These are phyloP conservation scores for Pseudobourletiella spinata DNA, from an alignment of 1,140 invertebrate species.

Conservation along the genomic window DNA sequence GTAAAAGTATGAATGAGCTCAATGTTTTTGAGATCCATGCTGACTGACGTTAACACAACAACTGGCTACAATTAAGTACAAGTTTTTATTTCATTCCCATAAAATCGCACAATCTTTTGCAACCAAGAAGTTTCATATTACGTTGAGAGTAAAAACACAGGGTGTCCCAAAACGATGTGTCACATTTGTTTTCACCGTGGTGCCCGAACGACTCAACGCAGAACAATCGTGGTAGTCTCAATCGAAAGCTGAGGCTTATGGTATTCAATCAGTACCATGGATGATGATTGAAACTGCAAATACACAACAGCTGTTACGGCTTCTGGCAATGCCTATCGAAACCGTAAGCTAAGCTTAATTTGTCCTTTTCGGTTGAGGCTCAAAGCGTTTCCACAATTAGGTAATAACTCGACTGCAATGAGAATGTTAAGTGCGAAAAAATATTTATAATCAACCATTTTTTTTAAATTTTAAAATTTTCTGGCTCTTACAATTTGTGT, in stretches of 20 bases:
- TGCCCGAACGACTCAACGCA: too few species aligned
- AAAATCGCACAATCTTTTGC: background rate
- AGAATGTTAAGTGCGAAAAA: background rate
- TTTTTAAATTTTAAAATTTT: background rate
- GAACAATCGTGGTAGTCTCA: too few species aligned
- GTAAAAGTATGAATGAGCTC: background rate
- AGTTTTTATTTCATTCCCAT: background rate
- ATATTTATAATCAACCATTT: background rate
- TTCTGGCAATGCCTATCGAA: background rate
- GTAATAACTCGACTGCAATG: background rate
- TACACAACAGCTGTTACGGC: background rate
- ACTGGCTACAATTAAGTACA: background rate
- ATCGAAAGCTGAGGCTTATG: background rate
- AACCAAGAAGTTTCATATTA: background rate
- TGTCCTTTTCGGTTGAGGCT: background rate
- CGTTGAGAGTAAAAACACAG: background rate
- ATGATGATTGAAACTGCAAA: background rate
- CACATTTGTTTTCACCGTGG: too few species aligned
- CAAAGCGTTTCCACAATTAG: background rate
- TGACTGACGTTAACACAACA: too few species aligned
- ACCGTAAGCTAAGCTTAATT: background rate
- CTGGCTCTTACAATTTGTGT: background rate
- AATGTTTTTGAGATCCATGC: too few species aligned
- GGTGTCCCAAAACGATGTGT: too few species aligned
- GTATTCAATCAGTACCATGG: too few species aligned